These are phyloP conservation scores for Lutraria lutraria DNA, from an alignment of 2,888 invertebrate species.

Conservation along the genomic window DNA sequence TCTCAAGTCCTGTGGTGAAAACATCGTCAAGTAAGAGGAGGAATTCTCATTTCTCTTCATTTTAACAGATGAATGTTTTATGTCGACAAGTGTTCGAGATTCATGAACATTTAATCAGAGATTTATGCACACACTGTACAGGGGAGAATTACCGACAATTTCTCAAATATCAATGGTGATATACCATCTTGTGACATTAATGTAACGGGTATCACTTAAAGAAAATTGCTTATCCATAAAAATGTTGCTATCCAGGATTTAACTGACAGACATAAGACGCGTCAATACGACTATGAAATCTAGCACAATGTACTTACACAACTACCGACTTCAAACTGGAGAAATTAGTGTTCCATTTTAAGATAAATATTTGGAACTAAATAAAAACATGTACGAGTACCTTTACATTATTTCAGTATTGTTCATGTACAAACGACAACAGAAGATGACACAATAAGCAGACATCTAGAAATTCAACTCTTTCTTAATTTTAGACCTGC, in stretches of 20 bases:
- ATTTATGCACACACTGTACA: conserved; percentile 35
- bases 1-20: conserved; percentile 3
- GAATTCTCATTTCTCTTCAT: conserved; percentile 22
- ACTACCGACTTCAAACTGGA: too few species aligned
- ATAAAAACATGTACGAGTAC: too few species aligned
- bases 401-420: too few species aligned
- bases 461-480: too few species aligned
- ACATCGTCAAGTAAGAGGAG: neutral
- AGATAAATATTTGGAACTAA: too few species aligned
- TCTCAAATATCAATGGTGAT: conserved; percentile 5
- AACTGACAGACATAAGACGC: neutral
- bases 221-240: conserved; percentile 15
- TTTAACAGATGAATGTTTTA: conserved; percentile 44
- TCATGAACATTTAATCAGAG: conserved; percentile 30
- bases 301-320: too few species aligned
- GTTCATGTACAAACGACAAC: too few species aligned
- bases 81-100: conserved; percentile 35
- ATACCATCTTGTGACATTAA: conserved; percentile 12
- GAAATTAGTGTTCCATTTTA: too few species aligned
- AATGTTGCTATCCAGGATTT: neutral
- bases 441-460: too few species aligned
- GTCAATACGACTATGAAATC: neutral
- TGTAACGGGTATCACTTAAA: conserved; percentile 5
- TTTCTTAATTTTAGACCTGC: too few species aligned
- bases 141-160: conserved; percentile 35